Percentiles rank a stretch among this genome's conserved stretches.
phyloP scores from a whole-genome alignment of 2,797 vertebrate species.

The Gymnothorax javanicus region DNA sequence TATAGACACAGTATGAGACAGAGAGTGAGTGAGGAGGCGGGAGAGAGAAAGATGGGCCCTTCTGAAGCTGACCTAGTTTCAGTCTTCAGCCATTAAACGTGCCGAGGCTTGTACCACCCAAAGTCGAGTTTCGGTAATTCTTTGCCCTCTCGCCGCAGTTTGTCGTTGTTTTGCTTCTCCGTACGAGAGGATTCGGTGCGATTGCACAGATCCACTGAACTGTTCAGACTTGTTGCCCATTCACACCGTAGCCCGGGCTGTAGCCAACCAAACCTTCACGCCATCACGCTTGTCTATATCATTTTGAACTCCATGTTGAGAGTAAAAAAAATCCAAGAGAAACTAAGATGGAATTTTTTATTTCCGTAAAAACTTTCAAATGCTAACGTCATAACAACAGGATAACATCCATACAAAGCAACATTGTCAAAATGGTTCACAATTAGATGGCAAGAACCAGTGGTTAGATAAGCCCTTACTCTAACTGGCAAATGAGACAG shows the following conservation, averaged over 20 bases:
- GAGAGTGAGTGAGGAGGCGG: neutral
- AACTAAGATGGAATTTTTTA: neutral
- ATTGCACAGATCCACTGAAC: neutral
- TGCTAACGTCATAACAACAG: neutral
- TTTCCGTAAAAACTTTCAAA: neutral
- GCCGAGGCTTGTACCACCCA: constrained; percentile 61
- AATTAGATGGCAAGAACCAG: neutral
- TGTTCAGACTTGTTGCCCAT: constrained; percentile 16
- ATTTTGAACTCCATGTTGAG: neutral
- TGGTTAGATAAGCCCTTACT: neutral
- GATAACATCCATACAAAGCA: neutral
- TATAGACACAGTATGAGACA: neutral
- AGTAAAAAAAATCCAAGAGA: neutral
- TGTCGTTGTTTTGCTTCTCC: constrained; percentile 49
- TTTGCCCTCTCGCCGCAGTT: constrained; percentile 46
- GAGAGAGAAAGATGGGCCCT: constrained; percentile 19
- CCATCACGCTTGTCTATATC: neutral
- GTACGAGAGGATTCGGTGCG: neutral
- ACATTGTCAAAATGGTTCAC: neutral
- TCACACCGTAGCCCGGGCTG: neutral
- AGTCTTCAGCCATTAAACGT: constrained; percentile 59
- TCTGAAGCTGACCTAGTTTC: constrained; percentile 62
- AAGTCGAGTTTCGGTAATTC: constrained; percentile 58
- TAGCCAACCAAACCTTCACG: neutral
- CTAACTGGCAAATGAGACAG: neutral